phyloP scores from a whole-genome alignment of 2,888 invertebrate genomes.

The Sinohyriopsis cumingii region DNA sequence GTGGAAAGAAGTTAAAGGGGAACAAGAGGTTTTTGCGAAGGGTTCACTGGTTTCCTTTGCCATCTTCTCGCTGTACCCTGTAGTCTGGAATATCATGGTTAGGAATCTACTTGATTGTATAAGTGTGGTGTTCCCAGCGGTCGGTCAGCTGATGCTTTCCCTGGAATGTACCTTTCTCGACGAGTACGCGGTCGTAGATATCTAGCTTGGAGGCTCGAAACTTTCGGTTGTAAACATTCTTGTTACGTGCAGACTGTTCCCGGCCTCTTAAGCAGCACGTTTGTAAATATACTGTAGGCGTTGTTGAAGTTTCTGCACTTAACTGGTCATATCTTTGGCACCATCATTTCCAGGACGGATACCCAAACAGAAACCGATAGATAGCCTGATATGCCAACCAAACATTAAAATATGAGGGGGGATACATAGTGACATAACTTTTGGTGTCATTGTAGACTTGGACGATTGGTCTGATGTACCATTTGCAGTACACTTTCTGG shows the following conservation, averaged over 20 bases:
- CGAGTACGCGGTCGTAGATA: background rate
- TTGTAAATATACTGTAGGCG: background rate
- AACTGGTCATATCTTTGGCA: background rate
- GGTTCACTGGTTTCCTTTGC: background rate
- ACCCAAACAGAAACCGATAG: slow-evolving; percentile 8
- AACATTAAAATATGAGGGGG: slow-evolving; percentile 18
- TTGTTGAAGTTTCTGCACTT: background rate
- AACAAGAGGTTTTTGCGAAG: no score
- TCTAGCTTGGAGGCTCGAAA: background rate
- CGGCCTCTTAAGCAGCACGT: background rate
- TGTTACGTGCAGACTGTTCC: background rate
- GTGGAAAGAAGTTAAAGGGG: no score
- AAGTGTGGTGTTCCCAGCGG: background rate
- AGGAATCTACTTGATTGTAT: background rate
- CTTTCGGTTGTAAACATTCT: background rate
- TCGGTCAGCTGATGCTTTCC: slow-evolving; percentile 7
- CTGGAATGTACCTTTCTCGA: background rate
- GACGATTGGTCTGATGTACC: slow-evolving; percentile 4
- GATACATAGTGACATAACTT: slow-evolving; percentile 10
- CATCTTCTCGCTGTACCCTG: background rate
- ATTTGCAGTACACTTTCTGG: slow-evolving; percentile 12
- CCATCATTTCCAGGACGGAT: background rate
- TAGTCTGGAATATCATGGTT: slow-evolving; percentile 1
- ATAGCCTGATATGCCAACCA: slow-evolving; percentile 13
- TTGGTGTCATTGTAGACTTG: slow-evolving; percentile 16